Evolutionary conservation across 2,113 vertebrate species (phyloP).

Genomic region (Gracilinanus agilis): DNA sequence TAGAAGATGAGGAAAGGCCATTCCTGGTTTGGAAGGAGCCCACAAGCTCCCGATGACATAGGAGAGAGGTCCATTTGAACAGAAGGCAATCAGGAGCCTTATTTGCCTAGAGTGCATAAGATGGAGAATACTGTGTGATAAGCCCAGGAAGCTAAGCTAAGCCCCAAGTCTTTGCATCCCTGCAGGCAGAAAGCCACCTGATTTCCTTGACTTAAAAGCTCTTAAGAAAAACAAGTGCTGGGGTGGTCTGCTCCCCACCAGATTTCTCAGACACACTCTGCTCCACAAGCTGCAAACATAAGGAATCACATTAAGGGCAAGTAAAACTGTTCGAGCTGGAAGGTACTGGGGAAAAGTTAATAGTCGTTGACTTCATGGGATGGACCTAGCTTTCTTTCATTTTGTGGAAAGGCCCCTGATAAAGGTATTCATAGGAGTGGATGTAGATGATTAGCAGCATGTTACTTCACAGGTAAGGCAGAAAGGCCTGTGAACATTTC

Average conservation of each 20-base stretch:
- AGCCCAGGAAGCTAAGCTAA: neutral
- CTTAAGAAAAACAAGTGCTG: neutral
- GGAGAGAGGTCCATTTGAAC: neutral
- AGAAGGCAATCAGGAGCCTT: neutral
- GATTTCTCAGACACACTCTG: neutral
- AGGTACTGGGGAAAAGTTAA: neutral
- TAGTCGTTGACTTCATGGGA: neutral
- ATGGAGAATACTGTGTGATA: neutral
- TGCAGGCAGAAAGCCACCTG: no score
- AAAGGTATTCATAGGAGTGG: neutral
- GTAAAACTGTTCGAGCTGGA: neutral
- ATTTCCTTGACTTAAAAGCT: neutral
- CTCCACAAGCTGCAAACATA: neutral
- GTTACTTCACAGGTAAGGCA: neutral
- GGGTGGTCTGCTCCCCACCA: no score
- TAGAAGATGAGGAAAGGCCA: neutral
- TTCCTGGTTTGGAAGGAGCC: neutral
- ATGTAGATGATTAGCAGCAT: neutral
- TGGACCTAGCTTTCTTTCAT: neutral
- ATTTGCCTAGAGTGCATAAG: neutral
- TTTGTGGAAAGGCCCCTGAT: neutral
- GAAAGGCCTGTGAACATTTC: neutral
- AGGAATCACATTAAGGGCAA: neutral
- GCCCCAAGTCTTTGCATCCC: neutral
- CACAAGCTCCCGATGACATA: neutral